Conservation (phyloP, 2,888 invertebrate genomes). For the Mesopsocus fuscifrons region DNA sequence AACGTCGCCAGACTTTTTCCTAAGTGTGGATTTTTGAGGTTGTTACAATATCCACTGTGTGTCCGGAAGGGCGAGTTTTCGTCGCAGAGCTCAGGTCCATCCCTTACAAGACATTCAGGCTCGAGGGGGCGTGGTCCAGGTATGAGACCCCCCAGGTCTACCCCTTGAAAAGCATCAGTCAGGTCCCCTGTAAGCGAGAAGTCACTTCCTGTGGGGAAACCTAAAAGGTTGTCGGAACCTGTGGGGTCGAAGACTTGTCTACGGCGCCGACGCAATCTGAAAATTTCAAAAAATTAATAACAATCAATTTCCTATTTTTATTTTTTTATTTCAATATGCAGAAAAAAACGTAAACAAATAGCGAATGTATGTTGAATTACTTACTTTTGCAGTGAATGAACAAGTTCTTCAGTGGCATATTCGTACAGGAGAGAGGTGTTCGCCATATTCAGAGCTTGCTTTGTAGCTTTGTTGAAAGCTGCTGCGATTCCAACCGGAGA, state of each 20-base stretch:
- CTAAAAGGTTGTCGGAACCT: slow-evolving; percentile 29
- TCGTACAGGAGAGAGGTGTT: slow-evolving; percentile 75
- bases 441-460: slow-evolving; percentile 60
- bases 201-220: slow-evolving; percentile 22
- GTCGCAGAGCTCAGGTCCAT: slow-evolving; percentile 25
- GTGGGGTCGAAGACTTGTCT: slow-evolving; percentile 48
- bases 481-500: slow-evolving; percentile 75
- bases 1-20: slow-evolving; percentile 75
- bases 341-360: no score
- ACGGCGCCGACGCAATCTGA: slow-evolving; percentile 37
- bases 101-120: slow-evolving; percentile 41
- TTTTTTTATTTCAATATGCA: no score
- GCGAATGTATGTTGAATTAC: no score
- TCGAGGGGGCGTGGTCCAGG: slow-evolving; percentile 40
- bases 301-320: no score
- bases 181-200: slow-evolving; percentile 32
- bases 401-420: slow-evolving; percentile 68
- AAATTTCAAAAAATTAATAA: no score
- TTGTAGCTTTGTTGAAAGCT: slow-evolving; percentile 77
- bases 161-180: slow-evolving; percentile 55
- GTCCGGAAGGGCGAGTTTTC: slow-evolving; percentile 34
- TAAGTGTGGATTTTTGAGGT: slow-evolving; percentile 58
- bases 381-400: slow-evolving; percentile 44
- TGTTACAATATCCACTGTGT: slow-evolving; percentile 73
- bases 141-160: slow-evolving; percentile 54